Conservation (phyloP, 2,113 vertebrate species). For the Perca flavescens region DNA sequence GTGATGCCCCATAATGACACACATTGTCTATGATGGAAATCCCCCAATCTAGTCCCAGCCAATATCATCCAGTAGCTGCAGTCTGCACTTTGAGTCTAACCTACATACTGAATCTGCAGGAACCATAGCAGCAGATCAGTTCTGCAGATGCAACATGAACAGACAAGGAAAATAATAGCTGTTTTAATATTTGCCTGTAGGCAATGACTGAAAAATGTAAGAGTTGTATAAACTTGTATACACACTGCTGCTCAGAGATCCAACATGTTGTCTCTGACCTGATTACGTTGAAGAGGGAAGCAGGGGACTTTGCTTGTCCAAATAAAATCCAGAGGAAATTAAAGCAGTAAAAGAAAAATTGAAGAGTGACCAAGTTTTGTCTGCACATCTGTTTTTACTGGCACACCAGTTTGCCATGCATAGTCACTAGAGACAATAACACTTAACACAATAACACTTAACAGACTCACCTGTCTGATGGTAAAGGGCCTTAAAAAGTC, state of each 20-base stretch:
- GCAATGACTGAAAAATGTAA: not conserved
- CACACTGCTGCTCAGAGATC: not conserved
- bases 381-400: not conserved
- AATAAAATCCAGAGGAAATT: not conserved
- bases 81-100: not conserved
- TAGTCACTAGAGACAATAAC: slow-evolving; percentile 1
- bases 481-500: not conserved
- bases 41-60: not conserved
- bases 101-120: not conserved
- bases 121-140: not conserved
- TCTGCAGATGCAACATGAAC: not conserved
- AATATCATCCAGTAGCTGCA: not conserved
- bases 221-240: not conserved
- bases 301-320: not conserved
- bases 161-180: too few species aligned
- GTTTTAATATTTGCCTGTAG: not conserved
- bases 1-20: not conserved
- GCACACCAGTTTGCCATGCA: not conserved
- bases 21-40: not conserved
- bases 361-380: not conserved
- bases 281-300: not conserved
- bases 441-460: not conserved
- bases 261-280: not conserved
- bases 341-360: not conserved
- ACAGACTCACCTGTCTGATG: not conserved